Evolutionary conservation across 2,888 invertebrate genomes (phyloP).

Genomic region (Heteromurus nitidus): DNA sequence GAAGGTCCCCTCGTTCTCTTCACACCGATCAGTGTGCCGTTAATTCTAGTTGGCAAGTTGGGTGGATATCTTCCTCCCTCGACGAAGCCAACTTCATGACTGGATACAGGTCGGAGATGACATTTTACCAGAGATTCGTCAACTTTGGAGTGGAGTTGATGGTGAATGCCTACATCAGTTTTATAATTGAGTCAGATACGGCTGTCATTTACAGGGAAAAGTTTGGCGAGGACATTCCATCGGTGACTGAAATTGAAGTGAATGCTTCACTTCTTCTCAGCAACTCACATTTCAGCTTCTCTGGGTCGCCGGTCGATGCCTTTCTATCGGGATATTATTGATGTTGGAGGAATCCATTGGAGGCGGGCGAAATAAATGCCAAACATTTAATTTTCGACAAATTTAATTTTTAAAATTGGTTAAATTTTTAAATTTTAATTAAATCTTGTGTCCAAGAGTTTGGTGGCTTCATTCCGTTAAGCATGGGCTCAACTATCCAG

Average conservation of each 20-base stretch:
- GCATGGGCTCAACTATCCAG: constrained; percentile 61
- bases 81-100: constrained; percentile 74
- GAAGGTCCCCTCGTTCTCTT: constrained; percentile 75
- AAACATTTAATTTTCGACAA: constrained; percentile 61
- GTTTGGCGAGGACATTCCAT: constrained; percentile 51
- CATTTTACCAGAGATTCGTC: constrained; percentile 72
- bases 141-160: constrained; percentile 74
- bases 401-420: background rate
- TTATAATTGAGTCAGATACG: constrained; percentile 74
- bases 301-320: constrained; percentile 71
- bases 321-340: constrained; percentile 73
- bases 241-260: constrained; percentile 71
- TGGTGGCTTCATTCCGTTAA: constrained; percentile 65
- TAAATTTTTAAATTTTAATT: background rate
- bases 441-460: constrained; percentile 35
- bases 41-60: constrained; percentile 29
- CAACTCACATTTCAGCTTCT: constrained; percentile 74
- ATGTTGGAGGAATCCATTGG: constrained; percentile 74
- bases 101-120: constrained; percentile 72
- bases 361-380: constrained; percentile 71
- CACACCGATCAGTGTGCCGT: constrained; percentile 38
- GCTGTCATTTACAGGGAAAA: constrained; percentile 53
- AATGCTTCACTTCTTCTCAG: constrained; percentile 72
- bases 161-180: constrained; percentile 75
- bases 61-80: constrained; percentile 73